Evolutionary conservation across 37 sponge, comb jelly and placozoan species (phyloP), one percentile per base, ranked within the genome.

Genomic region (Cladorhizidae sp.): DNA sequence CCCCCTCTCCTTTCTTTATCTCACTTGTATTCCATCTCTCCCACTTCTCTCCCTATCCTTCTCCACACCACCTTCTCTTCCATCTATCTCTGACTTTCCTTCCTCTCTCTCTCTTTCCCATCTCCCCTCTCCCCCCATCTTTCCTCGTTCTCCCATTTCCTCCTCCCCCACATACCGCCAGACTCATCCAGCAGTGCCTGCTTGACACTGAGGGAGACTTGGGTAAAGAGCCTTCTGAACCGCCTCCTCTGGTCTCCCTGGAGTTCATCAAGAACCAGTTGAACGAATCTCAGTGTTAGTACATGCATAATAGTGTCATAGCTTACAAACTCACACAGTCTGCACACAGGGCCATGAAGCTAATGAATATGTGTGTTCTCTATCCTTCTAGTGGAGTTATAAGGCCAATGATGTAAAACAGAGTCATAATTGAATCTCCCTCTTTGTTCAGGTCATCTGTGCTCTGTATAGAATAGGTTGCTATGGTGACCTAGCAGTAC

Each of bases 261-360:
- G 14, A 75, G 23, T 64, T 40, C 65, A 64, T 23, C 50, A 77
- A 64, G 78, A 57, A 63, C 23, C 32, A 77, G 49, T 42, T 31
- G 64, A 77, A 63, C 20, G 41, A 76, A 22, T 33, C 40, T 20
- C n/a, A 31, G 12, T 57, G 76, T 76, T 25, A 45, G 50, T 20
- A 2, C 45, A 45, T 72, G 12, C 5, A 61, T 61, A 17, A 12
- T 61, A n/a, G n/a, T n/a, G n/a, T n/a, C n/a, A n/a, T n/a, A 54
- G 14, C 14, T 18, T 14, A 20, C 18, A 18, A 12, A 20, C 26
- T 12, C 26, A 63, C 31, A 63, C 9, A 22, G 11, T 11, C 11
- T 15, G 54, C 54, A 52, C 15, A 15, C 54, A 52, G 11, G 54
- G 11, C 11, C 54, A 52, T 52, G 54, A 18, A 52, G 11, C 15